phyloP scores from a whole-genome alignment of 2,113 vertebrate species.

The Lophius piscatorius region DNA sequence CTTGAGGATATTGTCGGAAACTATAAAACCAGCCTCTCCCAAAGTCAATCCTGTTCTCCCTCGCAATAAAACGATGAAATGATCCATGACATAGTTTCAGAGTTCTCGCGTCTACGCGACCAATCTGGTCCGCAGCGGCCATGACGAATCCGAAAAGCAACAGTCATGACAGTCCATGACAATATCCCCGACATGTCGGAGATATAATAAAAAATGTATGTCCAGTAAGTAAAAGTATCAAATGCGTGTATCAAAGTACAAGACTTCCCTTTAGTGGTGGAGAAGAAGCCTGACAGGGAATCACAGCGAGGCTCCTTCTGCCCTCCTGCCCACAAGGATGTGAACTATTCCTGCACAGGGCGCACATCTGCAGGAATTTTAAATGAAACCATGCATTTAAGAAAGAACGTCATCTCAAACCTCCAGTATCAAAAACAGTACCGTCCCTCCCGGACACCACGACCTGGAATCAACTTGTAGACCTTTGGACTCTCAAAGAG shows the following conservation, averaged over 20 bases:
- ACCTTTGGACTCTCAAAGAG: conserved; percentile 1
- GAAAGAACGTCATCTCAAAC: conserved; percentile 1
- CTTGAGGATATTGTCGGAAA: too few relatives aligned
- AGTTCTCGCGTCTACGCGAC: too few relatives aligned
- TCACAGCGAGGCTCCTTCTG: background rate
- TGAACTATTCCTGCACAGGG: background rate
- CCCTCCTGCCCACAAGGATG: conserved; percentile 1
- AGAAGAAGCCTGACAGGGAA: background rate
- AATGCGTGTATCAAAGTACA: background rate
- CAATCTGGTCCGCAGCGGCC: too few relatives aligned
- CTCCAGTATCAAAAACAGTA: conserved; percentile 5
- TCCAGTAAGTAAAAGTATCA: too few relatives aligned
- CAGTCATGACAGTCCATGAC: background rate
- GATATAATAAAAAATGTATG: too few relatives aligned
- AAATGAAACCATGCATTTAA: background rate
- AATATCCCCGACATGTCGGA: too few relatives aligned
- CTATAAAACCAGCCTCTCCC: too few relatives aligned
- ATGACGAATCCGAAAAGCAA: too few relatives aligned
- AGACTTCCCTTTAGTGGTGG: background rate
- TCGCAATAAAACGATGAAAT: too few relatives aligned
- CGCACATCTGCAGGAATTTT: background rate
- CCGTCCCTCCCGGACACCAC: conserved; percentile 23
- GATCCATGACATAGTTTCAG: too few relatives aligned
- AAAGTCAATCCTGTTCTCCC: too few relatives aligned
- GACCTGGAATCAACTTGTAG: conserved; percentile 28